Percentiles rank a stretch among this genome's conserved stretches.
These are phyloP conservation scores for Opisthograptis luteolata DNA, from an alignment of 2,888 invertebrate species.

Conservation along the genomic window DNA sequence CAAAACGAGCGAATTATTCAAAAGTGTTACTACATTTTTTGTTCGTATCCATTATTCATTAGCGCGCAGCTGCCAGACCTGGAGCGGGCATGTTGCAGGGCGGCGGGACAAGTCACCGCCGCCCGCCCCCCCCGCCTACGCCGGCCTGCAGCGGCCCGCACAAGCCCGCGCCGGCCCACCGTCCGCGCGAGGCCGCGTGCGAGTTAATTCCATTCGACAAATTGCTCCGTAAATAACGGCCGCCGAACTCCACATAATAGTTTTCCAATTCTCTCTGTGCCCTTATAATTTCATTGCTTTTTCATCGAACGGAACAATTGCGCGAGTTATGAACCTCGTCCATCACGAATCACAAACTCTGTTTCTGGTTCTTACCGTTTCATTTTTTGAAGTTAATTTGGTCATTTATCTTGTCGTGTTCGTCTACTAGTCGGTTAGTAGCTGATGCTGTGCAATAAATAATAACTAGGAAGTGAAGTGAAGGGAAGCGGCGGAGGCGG, in stretches of 20 bases:
- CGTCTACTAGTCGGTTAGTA: no score
- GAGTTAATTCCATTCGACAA: conserved; percentile 23
- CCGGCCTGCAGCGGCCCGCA: no score
- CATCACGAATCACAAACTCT: neutral
- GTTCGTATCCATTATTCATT: conserved; percentile 42
- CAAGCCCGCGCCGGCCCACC: neutral
- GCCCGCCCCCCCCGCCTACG: no score
- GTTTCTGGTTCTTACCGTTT: neutral
- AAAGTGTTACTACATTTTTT: conserved; percentile 27
- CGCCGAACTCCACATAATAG: conserved; percentile 41
- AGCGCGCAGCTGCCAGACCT: conserved; percentile 19
- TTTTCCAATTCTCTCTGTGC: conserved; percentile 45
- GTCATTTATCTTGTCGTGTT: neutral
- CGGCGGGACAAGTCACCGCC: neutral
- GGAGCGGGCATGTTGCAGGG: neutral
- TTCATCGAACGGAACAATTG: conserved; percentile 16
- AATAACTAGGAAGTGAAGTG: no score
- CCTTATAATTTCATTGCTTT: conserved; percentile 47
- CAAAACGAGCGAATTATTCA: conserved; percentile 44
- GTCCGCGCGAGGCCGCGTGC: neutral
- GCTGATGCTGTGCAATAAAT: no score
- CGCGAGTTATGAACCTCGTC: conserved; percentile 9
- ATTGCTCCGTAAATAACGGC: conserved; percentile 21
- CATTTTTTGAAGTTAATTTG: neutral
- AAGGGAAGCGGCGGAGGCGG: neutral